phyloP scores from a whole-genome alignment of 2,797 vertebrate genomes.

The Helicolenus hilgendorfi region DNA sequence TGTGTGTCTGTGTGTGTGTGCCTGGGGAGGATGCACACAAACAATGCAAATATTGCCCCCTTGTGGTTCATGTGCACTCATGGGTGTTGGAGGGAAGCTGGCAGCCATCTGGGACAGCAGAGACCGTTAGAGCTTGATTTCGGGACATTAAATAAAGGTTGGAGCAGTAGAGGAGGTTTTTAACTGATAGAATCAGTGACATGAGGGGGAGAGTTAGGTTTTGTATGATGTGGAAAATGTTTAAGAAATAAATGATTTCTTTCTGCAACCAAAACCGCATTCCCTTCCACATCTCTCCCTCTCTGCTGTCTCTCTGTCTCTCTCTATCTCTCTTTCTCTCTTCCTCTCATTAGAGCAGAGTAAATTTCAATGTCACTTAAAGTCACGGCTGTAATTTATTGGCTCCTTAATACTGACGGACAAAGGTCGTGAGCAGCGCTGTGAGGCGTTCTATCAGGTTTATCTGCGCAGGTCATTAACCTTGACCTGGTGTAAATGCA shows the following conservation, averaged over 20 bases:
- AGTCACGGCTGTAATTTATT: conserved; percentile 90
- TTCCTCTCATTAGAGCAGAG: conserved; percentile 77
- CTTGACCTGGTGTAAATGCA: conserved; percentile 90
- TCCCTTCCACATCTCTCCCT: background rate
- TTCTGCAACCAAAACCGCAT: background rate
- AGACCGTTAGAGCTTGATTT: background rate
- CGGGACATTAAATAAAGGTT: background rate
- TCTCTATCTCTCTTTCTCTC: conserved; percentile 60
- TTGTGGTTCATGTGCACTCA: conserved; percentile 90
- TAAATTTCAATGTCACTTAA: conserved; percentile 91
- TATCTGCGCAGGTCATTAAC: conserved; percentile 90
- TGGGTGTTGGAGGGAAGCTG: conserved; percentile 51
- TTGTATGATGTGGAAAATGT: background rate
- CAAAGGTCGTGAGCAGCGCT: conserved; percentile 87
- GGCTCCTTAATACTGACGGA: conserved; percentile 88
- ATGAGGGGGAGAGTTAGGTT: background rate
- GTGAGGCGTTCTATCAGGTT: conserved; percentile 89
- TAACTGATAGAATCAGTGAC: background rate
- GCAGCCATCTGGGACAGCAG: conserved; percentile 53
- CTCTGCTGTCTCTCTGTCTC: background rate
- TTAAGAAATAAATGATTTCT: background rate
- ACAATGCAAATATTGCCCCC: conserved; percentile 96
- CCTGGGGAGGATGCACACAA: conserved; percentile 78
- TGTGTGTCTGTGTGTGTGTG: conserved; percentile 43
- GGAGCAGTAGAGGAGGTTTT: background rate